These are phyloP conservation scores for Neodiprion pinetum DNA, from an alignment of 1,140 invertebrate genomes.

Conservation along the genomic window DNA sequence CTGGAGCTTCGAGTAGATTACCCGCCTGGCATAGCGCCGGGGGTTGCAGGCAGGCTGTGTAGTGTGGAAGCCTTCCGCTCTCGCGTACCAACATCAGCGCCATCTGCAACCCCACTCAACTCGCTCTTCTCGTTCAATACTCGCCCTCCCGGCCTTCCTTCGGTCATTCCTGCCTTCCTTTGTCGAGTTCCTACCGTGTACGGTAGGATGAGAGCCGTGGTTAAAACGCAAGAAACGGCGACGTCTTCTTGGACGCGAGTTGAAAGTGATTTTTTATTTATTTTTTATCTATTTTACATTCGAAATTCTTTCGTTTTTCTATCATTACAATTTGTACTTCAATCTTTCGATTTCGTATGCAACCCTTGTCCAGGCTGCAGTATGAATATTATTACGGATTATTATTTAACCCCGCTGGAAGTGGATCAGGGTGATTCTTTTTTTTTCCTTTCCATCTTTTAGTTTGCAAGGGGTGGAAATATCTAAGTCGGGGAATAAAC, in stretches of 20 bases:
- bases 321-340: too few relatives aligned
- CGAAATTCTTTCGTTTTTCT: background rate
- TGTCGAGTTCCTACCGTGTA: background rate
- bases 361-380: too few relatives aligned
- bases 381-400: too few relatives aligned
- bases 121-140: slow-evolving; percentile 7
- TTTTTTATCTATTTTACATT: background rate
- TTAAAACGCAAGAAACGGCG: background rate
- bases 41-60: background rate
- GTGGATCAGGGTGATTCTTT: too few relatives aligned
- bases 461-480: too few relatives aligned
- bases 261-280: background rate
- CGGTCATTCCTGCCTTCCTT: slow-evolving; percentile 6
- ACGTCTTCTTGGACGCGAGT: background rate
- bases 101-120: slow-evolving; percentile 1
- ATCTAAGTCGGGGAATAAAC: too few relatives aligned
- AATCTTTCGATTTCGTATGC: too few relatives aligned
- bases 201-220: background rate
- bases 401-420: too few relatives aligned
- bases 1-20: background rate
- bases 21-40: background rate
- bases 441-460: too few relatives aligned
- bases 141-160: background rate
- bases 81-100: background rate
- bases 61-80: background rate